Conservation (phyloP, 2,113 vertebrate genomes). For the Oncorhynchus masou region DNA sequence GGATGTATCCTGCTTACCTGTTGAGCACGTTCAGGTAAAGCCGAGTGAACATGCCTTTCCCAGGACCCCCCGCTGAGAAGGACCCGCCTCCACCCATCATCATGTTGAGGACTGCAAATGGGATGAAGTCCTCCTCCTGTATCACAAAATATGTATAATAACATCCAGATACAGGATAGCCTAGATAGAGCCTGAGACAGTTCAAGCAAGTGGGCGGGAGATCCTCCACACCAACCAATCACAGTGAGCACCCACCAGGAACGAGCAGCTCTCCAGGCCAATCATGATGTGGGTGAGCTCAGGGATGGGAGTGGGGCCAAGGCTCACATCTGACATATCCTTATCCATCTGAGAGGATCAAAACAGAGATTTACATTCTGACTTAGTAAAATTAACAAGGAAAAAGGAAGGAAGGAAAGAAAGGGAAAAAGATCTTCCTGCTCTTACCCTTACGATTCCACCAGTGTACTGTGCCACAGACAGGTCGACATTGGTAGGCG, state of each 20-base stretch:
- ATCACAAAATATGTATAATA: not conserved
- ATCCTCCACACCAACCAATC: not conserved
- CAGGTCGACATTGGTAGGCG: slow-evolving; percentile 70
- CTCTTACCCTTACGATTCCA: slow-evolving; percentile 85
- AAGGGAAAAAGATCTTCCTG: not conserved
- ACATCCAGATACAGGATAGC: too few species aligned
- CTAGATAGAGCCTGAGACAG: not conserved
- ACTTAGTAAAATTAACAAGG: not conserved
- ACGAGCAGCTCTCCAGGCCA: slow-evolving; percentile 96
- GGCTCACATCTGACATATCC: slow-evolving; percentile 94
- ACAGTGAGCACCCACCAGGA: slow-evolving; percentile 79
- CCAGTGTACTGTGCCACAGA: slow-evolving; percentile 95
- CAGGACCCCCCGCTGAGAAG: slow-evolving; percentile 94
- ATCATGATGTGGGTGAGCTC: slow-evolving; percentile 98
- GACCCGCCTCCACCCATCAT: slow-evolving; percentile 99
- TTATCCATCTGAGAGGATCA: slow-evolving; percentile 83
- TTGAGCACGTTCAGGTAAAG: slow-evolving; percentile 98
- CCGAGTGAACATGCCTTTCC: slow-evolving; percentile 99
- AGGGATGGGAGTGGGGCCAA: slow-evolving; percentile 93
- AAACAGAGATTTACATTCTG: not conserved
- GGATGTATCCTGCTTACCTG: slow-evolving; percentile 74
- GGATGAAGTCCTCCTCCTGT: slow-evolving; percentile 95
- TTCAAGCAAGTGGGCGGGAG: not conserved
- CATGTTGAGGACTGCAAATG: slow-evolving; percentile 96
- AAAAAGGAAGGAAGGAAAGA: not conserved